Base-by-base conservation (phyloP, 2,797 vertebrate genomes). In the Gymnothorax reevesii region DNA sequence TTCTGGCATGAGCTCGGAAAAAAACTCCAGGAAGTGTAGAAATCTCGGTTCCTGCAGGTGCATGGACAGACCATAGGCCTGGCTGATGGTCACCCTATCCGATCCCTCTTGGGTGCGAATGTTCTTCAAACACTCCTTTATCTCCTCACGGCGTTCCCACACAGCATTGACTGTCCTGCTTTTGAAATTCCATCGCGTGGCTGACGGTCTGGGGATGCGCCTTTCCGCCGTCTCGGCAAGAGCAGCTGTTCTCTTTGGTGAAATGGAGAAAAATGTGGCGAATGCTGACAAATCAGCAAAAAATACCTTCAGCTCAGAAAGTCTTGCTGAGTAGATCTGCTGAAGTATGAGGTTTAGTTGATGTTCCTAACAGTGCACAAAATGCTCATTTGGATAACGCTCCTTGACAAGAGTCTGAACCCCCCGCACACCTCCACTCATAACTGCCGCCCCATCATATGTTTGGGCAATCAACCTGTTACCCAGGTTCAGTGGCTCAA, bases 301-400 rank as follows among this genome's bases (percentile, higher is more conserved):
- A 83, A 88, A 88, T n/a, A 82, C 59, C 60, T n/a, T 89, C 84
- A 86, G 87, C 64, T 86, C 82, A 52, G 54, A 87, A 55, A 83
- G 75, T 52, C 85, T 85, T 77, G 84, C 86, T 57, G 87, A 88
- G 80, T 86, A 89, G 42, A 64, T 60, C 83, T 85, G 52, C 85
- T 87, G n/a, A 57, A 80, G 55, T 57, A 62, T 82, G 6, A 82
- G 86, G 83, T 86, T 82, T 42, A 86, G 80, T 60, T 62, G 86
- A 54, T 86, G 84, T 7, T 66, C 49, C 17, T 85, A 71, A 25
- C 83, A 73, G 62, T 86, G 85, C 79, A 79, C 87, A 79, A 89
- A 88, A 75, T 42, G 79, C 12, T 75, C 87, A 52, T 88, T 83
- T 84, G 73, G 84, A 17, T 86, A 86, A 20, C 60, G 83, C 66